phyloP scores from a whole-genome alignment of 2,113 vertebrate species.

The Melospiza georgiana region DNA sequence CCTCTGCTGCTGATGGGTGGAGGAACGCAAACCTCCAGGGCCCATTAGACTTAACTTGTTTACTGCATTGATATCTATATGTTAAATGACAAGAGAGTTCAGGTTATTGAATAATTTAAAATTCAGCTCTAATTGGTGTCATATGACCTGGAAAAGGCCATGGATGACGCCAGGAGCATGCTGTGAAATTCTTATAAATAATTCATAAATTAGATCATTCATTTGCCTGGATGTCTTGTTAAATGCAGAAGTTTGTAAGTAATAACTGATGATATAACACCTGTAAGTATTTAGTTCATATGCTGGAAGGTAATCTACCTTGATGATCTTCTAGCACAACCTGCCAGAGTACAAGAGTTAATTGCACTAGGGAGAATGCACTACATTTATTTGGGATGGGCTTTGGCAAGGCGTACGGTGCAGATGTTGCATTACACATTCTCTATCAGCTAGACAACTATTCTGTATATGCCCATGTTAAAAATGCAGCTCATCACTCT shows the following conservation, averaged over 20 bases:
- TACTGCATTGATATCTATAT: slow-evolving; percentile 85
- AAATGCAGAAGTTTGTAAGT: slow-evolving; percentile 82
- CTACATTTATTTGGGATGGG: slow-evolving; percentile 77
- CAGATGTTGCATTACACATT: slow-evolving; percentile 76
- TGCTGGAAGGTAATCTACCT: slow-evolving; percentile 82
- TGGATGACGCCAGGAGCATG: slow-evolving; percentile 80
- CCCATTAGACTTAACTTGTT: slow-evolving; percentile 86
- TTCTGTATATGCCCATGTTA: slow-evolving; percentile 55
- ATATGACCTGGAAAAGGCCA: slow-evolving; percentile 84
- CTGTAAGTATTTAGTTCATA: slow-evolving; percentile 85
- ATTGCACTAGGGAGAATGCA: slow-evolving; percentile 78
- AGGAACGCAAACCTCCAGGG: slow-evolving; percentile 75
- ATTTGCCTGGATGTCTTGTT: slow-evolving; percentile 80
- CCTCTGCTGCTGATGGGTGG: slow-evolving; percentile 64
- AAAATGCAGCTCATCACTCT: slow-evolving; percentile 61
- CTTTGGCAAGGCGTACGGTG: slow-evolving; percentile 72
- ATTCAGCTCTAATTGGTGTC: slow-evolving; percentile 86
- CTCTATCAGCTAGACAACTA: slow-evolving; percentile 70
- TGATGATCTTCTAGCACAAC: slow-evolving; percentile 81
- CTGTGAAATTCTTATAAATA: slow-evolving; percentile 83
- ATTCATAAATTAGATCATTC: slow-evolving; percentile 82
- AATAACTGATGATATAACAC: slow-evolving; percentile 82
- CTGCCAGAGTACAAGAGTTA: slow-evolving; percentile 76
- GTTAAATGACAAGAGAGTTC: slow-evolving; percentile 87
- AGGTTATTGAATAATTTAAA: slow-evolving; percentile 87